These are phyloP conservation scores for Suricata suricatta DNA, from an alignment of 2,113 vertebrate genomes.

Conservation along the genomic window DNA sequence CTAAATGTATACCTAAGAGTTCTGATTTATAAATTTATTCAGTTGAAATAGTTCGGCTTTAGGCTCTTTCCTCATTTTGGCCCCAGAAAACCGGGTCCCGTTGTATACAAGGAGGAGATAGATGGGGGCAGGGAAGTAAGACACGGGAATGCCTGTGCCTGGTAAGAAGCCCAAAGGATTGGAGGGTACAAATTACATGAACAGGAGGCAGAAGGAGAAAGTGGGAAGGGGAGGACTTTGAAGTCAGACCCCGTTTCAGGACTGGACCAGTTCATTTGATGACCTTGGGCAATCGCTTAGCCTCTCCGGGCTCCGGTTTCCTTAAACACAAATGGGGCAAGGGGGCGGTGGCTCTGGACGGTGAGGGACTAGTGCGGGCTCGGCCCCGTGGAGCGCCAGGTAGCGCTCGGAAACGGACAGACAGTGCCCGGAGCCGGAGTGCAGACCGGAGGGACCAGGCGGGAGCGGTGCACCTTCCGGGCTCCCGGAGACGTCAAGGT, in stretches of 20 bases:
- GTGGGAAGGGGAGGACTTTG: neutral
- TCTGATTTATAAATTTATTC: neutral
- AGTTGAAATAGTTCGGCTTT: neutral
- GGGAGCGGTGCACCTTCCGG: neutral
- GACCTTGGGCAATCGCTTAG: neutral
- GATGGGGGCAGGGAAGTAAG: neutral
- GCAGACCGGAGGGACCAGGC: fast-evolving
- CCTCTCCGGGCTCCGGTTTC: neutral
- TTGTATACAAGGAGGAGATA: neutral
- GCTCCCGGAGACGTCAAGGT: neutral
- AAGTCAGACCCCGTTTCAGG: neutral
- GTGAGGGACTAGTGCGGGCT: neutral
- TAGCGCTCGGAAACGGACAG: fast-evolving
- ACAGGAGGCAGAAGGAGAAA: neutral
- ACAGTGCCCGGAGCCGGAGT: no score
- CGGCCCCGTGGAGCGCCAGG: fast-evolving
- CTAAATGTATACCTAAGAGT: neutral
- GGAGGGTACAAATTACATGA: neutral
- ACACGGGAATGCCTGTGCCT: neutral
- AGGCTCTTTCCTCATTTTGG: neutral
- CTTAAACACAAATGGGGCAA: no score
- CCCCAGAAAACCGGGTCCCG: neutral
- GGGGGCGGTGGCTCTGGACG: no score
- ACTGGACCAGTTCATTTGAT: neutral
- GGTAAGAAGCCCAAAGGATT: neutral